A percentile compares a stretch with the other conserved stretches of the same genome.
phyloP scores from a whole-genome alignment of 1,140 invertebrate species.

The Drosophila littoralis region DNA sequence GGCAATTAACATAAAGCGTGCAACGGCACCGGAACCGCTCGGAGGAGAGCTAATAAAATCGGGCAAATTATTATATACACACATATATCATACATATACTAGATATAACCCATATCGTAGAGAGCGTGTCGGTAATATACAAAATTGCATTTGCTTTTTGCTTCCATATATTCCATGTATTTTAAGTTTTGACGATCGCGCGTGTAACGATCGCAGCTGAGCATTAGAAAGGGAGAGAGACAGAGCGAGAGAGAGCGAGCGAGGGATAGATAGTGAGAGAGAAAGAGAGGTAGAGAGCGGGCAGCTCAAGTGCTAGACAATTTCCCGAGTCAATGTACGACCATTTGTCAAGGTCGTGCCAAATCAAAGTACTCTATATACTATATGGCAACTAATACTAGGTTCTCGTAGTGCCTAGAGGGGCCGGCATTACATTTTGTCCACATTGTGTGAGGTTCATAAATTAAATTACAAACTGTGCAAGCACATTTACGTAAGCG shows the following conservation, averaged over 20 bases:
- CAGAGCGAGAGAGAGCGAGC: not conserved
- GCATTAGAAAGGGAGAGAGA: not conserved
- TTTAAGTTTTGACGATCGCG: conserved; percentile 2
- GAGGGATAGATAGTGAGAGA: not conserved
- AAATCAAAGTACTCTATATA: conserved; percentile 29
- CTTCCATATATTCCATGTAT: not conserved
- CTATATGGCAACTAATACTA: not conserved
- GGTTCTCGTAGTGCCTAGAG: not conserved
- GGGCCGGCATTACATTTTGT: conserved; percentile 12
- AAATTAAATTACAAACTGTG: conserved; percentile 5
- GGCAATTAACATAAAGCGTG: conserved; percentile 32
- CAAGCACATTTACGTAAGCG: conserved; percentile 22
- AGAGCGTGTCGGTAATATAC: conserved; percentile 52
- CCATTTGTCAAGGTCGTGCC: conserved; percentile 38
- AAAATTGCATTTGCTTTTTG: not conserved
- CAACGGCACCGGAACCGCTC: conserved; percentile 46
- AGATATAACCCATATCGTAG: conserved; percentile 26
- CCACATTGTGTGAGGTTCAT: conserved; percentile 29
- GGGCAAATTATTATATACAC: not conserved
- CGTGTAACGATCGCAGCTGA: not conserved
- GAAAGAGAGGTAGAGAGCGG: not conserved
- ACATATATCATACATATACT: not conserved
- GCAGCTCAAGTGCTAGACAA: not conserved
- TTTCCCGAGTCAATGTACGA: conserved; percentile 50
- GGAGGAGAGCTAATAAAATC: conserved; percentile 6